Conservation (phyloP, 2,113 vertebrate species). For the Sprattus sprattus region DNA sequence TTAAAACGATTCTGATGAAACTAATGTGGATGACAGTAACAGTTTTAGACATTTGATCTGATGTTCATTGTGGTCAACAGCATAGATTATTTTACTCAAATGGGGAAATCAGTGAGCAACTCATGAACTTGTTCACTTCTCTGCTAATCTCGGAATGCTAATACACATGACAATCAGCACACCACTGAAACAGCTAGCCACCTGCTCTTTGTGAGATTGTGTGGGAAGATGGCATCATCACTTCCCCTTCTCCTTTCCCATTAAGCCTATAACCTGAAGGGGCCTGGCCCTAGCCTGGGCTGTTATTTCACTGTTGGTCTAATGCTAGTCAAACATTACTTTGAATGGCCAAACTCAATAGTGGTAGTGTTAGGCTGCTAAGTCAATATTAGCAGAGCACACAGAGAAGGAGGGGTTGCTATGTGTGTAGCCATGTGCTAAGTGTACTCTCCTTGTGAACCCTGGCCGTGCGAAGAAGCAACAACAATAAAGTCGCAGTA, state of each 20-base stretch:
- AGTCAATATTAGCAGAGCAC: constrained; percentile 95
- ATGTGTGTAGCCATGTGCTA: constrained; percentile 81
- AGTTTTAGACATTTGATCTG: background rate
- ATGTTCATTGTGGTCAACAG: background rate
- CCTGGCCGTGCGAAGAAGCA: constrained; percentile 55
- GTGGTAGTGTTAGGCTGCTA: constrained; percentile 79
- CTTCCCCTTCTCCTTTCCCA: constrained; percentile 45
- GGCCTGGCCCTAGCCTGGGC: constrained; percentile 58
- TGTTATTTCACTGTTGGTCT: constrained; percentile 77
- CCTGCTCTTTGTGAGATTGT: constrained; percentile 48
- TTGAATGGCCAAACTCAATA: constrained; percentile 84
- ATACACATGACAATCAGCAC: constrained; percentile 5
- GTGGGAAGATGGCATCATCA: constrained; percentile 50
- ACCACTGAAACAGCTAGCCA: constrained; percentile 32
- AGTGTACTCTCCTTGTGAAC: constrained; percentile 69
- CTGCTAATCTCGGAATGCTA: background rate
- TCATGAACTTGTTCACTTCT: background rate
- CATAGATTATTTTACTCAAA: background rate
- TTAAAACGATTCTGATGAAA: constrained; percentile 26
- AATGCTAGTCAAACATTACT: constrained; percentile 80
- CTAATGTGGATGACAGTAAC: background rate
- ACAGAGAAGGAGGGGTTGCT: constrained; percentile 79
- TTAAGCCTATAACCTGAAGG: constrained; percentile 56
- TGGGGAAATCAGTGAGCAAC: background rate
- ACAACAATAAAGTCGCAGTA: constrained; percentile 61